Conservation (phyloP, 2,797 vertebrate genomes). For the Streptopelia turtur region DNA sequence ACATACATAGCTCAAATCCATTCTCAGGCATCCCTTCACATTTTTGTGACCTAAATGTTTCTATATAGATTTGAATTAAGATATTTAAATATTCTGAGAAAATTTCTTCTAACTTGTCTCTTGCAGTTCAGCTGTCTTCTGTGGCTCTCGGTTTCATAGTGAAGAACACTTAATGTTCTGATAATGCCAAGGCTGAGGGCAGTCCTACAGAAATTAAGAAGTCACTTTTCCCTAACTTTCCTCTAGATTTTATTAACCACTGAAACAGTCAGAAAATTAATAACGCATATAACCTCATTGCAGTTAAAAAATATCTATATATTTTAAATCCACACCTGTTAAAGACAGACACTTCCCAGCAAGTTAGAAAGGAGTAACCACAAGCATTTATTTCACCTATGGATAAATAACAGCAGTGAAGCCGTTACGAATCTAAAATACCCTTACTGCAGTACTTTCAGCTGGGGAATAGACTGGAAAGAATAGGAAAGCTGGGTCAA, state of each 20-base stretch:
- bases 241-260: background rate
- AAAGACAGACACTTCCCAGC: background rate
- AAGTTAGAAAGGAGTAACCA: background rate
- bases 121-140: background rate
- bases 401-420: background rate
- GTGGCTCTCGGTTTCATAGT: background rate
- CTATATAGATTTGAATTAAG: background rate
- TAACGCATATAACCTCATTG: background rate
- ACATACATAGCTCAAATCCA: background rate
- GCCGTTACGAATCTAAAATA: background rate
- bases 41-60: background rate
- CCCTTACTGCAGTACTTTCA: background rate
- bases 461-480: background rate
- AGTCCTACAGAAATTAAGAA: background rate
- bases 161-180: background rate
- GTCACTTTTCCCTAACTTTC: background rate
- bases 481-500: background rate
- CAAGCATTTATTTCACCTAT: background rate
- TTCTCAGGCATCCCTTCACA: background rate
- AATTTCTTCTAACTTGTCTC: background rate
- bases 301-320: background rate
- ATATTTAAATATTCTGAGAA: slow-evolving; percentile 4
- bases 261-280: background rate
- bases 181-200: background rate
- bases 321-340: background rate